Percentiles rank a stretch among this genome's conserved stretches.
Evolutionary conservation across 2,113 vertebrate genomes (phyloP).

Genomic region (Pomatorhinus ruficollis): DNA sequence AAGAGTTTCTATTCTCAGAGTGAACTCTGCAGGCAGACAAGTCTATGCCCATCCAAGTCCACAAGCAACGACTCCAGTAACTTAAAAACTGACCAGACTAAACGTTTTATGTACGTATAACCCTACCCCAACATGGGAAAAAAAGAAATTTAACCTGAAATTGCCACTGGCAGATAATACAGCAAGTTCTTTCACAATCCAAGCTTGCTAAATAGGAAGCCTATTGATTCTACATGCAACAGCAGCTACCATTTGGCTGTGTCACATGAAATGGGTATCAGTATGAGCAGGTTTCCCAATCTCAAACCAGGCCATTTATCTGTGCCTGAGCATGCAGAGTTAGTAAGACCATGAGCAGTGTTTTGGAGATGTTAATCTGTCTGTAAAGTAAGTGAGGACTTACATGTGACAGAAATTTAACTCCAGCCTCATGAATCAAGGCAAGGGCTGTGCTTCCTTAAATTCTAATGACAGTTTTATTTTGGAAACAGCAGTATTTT

Average conservation of each 20-base stretch:
- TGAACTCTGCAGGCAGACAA: background rate
- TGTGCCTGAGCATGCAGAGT: background rate
- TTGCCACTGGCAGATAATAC: background rate
- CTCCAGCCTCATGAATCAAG: background rate
- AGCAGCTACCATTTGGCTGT: background rate
- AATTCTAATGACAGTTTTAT: background rate
- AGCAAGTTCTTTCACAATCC: background rate
- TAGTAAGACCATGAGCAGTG: background rate
- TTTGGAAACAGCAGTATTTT: background rate
- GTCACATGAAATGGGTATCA: background rate
- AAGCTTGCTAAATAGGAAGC: background rate
- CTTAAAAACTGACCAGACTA: background rate
- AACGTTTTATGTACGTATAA: background rate
- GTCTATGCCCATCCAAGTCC: background rate
- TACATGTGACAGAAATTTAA: background rate
- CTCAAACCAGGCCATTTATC: background rate
- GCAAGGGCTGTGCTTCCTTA: background rate
- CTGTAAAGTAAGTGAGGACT: background rate
- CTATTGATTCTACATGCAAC: background rate
- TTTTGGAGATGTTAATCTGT: background rate
- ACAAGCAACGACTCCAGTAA: background rate
- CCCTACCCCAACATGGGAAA: accelerated
- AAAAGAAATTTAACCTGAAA: background rate
- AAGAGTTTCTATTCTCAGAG: background rate
- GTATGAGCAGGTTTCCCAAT: background rate